These are phyloP conservation scores for Aurelia coerulea DNA, from an alignment of 30 jellyfish, hydroid and myxozoan species.

Conservation along the genomic window DNA sequence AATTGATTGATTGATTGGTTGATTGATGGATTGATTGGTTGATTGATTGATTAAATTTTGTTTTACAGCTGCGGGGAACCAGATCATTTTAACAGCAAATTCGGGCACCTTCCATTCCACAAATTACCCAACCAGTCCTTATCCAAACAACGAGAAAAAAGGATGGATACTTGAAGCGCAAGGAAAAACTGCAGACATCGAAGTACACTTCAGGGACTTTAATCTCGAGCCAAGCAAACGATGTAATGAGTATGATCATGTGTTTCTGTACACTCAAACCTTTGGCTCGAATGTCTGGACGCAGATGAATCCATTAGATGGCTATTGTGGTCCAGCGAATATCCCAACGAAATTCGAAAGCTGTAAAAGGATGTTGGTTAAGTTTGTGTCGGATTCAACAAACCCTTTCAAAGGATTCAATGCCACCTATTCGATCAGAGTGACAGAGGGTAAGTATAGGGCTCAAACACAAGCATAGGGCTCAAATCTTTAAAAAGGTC, in stretches of 20 bases:
- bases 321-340: slow-evolving; percentile 79
- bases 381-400: slow-evolving; percentile 73
- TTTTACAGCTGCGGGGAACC: too few species aligned
- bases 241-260: slow-evolving; percentile 83
- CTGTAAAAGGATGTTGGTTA: slow-evolving; percentile 71
- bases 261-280: slow-evolving; percentile 67
- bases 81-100: too few species aligned
- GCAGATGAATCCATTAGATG: slow-evolving; percentile 65
- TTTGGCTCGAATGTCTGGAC: slow-evolving; percentile 75
- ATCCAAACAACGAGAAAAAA: slow-evolving; percentile 59
- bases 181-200: slow-evolving; percentile 78
- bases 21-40: too few species aligned
- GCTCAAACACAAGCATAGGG: too few species aligned
- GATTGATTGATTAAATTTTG: too few species aligned
- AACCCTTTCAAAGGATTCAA: slow-evolving; percentile 82
- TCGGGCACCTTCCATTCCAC: slow-evolving; percentile 38
- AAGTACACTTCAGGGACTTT: slow-evolving; percentile 64
- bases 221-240: slow-evolving; percentile 81
- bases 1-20: too few species aligned
- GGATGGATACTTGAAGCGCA: slow-evolving; percentile 79
- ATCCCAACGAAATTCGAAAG: slow-evolving; percentile 54
- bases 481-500: too few species aligned
- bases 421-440: slow-evolving; percentile 76
- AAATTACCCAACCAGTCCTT: slow-evolving; percentile 48
- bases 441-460: slow-evolving; percentile 71